These are phyloP conservation scores for Agrypnia vestita DNA, from an alignment of 1,140 invertebrate species.

Conservation along the genomic window DNA sequence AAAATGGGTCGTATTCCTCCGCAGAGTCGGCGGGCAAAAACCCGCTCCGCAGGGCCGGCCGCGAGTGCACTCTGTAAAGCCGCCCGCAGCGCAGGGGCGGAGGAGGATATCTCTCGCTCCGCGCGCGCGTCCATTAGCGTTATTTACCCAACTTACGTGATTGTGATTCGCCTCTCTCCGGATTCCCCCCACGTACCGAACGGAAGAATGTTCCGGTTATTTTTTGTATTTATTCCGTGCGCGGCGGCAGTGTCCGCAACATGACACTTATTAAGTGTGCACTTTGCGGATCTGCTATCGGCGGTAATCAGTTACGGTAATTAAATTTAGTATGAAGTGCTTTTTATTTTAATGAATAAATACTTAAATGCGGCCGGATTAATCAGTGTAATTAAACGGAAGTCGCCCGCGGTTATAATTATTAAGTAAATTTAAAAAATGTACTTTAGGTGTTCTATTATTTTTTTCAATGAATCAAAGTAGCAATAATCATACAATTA, in stretches of 20 bases:
- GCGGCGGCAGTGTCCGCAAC: slow-evolving; percentile 16
- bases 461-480: too few species aligned
- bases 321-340: slow-evolving; percentile 11
- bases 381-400: slow-evolving; percentile 25
- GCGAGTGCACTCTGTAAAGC: neutral
- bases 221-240: slow-evolving; percentile 9
- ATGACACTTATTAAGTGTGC: slow-evolving; percentile 26
- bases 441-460: too few species aligned
- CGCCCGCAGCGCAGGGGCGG: neutral
- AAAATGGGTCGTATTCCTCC: slow-evolving; percentile 25
- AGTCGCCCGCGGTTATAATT: slow-evolving; percentile 3
- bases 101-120: slow-evolving; percentile 20
- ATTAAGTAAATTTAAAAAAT: too few species aligned
- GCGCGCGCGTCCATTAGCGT: slow-evolving; percentile 39
- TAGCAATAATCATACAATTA: too few species aligned
- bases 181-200: slow-evolving; percentile 24
- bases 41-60: neutral
- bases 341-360: slow-evolving; percentile 6
- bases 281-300: slow-evolving; percentile 7
- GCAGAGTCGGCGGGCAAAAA: neutral
- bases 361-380: neutral
- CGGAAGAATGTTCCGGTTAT: slow-evolving; percentile 16
- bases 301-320: slow-evolving; percentile 24
- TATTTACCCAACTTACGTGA: slow-evolving; percentile 44
- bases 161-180: slow-evolving; percentile 23